A percentile compares a stretch with the other conserved stretches of the same genome.
Evolutionary conservation across 2,888 invertebrate genomes (phyloP).

Genomic region (Ctena decussata): DNA sequence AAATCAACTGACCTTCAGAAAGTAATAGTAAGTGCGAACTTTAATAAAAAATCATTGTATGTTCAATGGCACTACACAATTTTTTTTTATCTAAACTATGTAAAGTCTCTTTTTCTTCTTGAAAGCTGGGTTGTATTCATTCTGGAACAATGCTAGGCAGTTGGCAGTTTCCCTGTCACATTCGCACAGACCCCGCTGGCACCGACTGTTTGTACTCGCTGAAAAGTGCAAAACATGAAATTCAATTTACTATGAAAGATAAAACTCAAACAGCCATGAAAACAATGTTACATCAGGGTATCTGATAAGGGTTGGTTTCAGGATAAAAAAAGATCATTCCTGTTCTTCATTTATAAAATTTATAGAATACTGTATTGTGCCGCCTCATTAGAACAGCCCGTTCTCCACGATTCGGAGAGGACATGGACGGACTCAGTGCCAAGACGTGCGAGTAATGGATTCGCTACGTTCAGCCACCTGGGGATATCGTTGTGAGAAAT

Average conservation of each 20-base stretch:
- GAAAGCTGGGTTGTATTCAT: neutral
- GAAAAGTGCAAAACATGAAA: neutral
- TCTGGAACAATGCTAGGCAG: neutral
- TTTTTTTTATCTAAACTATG: too few species aligned
- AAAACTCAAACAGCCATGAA: neutral
- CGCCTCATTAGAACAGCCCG: neutral
- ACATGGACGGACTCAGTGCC: too few species aligned
- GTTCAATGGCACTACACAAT: too few species aligned
- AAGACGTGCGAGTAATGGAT: too few species aligned
- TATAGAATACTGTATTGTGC: neutral
- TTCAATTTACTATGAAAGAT: neutral
- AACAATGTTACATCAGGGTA: neutral
- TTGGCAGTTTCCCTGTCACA: neutral
- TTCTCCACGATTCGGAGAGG: too few species aligned
- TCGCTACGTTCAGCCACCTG: too few species aligned
- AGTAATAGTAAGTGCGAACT: too few species aligned
- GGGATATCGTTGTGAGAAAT: too few species aligned
- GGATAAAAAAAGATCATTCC: neutral
- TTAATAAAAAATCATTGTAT: too few species aligned
- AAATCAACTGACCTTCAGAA: too few species aligned
- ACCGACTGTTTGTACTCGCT: neutral
- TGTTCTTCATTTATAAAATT: neutral
- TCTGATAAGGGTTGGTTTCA: neutral
- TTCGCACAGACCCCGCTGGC: neutral
- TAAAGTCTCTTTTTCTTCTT: too few species aligned